Evolutionary conservation across 2,888 invertebrate genomes (phyloP), one percentile per base, ranked within the genome.

Genomic region (Eupithecia exiguata): DNA sequence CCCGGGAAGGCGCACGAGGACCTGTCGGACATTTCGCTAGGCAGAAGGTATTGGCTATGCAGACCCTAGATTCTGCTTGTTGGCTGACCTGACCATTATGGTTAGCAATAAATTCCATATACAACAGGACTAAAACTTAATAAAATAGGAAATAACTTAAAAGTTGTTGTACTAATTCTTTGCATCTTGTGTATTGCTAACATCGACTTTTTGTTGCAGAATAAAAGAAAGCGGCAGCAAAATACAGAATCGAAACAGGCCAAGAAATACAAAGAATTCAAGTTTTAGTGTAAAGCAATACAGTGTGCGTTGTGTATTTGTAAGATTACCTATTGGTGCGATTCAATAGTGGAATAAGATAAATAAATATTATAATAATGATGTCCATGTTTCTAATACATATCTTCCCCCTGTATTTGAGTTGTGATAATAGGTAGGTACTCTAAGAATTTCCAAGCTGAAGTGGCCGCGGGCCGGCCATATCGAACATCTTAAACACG

Each of bases 231-330:
- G 91, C 96, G 98, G 77, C 98, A 98, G 82, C 97, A 98, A 89
- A 97, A 97, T 80, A 97, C 98, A 86, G 98, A 98, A 82, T 96
- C 97, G 6, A 98, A 99, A 90, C 96, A 97, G 82, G 97, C 98
- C 18, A 99, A 99, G 95, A 99, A 99, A 94, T 99, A 99, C 95
- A 99, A 99, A 92, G 99, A 99, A 89, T 99, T 99, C 95, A 99
- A 99, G 91, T 99, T 99, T 95, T 99, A 92, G 76, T 68, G n/a
- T n/a, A n/a, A 49, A 49, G 49, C 18, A 58, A 58, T 74, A 70
- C 53, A 30, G 25, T 43, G 18, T 7, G 62, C 68, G 65, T 68
- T 66, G 49, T 35, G 38, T 63, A 38, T 40, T 16, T 58, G 49
- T 43, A 43, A 40, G 63, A 36, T 18, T 65, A 65, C 21, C 40